A percentile compares a stretch with the other conserved stretches of the same genome.
These are phyloP conservation scores for Parnassius apollo DNA, from an alignment of 2,888 invertebrate species.

Conservation along the genomic window DNA sequence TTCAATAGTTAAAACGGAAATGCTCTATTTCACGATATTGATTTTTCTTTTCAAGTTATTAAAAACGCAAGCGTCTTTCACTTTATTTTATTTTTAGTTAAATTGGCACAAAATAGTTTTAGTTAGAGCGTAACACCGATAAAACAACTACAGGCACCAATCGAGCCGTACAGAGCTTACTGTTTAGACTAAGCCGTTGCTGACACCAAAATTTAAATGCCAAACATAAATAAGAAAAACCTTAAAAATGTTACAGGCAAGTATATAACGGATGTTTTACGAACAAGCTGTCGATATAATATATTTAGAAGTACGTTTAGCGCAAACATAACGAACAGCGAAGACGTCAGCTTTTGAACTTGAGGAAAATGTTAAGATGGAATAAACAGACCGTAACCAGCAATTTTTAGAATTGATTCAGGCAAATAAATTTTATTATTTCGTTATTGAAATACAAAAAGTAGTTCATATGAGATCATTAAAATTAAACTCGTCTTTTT, in stretches of 20 bases:
- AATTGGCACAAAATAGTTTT: conserved; percentile 25
- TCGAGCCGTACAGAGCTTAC: neutral
- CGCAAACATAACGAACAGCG: neutral
- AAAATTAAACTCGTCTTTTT: no score
- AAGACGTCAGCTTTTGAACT: neutral
- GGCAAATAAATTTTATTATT: no score
- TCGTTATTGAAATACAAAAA: no score
- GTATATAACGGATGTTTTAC: no score
- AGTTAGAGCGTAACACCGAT: conserved; percentile 19
- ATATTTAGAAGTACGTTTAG: neutral
- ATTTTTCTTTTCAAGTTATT: no score
- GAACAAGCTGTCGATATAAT: no score
- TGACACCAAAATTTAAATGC: neutral
- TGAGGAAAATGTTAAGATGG: neutral
- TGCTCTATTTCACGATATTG: no score
- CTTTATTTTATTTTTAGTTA: conserved; percentile 8
- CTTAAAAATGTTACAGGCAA: no score
- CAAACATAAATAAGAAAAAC: no score
- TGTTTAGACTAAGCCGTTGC: conserved; percentile 7
- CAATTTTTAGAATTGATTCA: no score
- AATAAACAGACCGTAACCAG: neutral
- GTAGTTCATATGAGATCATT: no score
- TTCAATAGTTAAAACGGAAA: no score
- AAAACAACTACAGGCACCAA: conserved; percentile 14
- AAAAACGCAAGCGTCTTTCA: neutral